Base-by-base conservation (phyloP, 2,797 vertebrate genomes). In the Parambassis ranga region DNA sequence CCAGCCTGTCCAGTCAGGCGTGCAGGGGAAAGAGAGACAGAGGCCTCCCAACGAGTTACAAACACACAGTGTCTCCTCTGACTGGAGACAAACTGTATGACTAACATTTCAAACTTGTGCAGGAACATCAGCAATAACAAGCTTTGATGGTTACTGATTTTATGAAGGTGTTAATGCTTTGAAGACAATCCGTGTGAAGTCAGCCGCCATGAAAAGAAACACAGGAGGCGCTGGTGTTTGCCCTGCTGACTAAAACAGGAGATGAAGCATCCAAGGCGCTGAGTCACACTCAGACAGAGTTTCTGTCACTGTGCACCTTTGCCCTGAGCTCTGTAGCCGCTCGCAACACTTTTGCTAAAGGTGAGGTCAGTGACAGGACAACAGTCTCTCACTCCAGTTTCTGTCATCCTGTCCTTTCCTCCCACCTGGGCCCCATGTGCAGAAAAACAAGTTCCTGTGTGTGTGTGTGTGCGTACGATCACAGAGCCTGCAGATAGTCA, bases 201-300 rank as follows among this genome's bases (percentile, higher is more conserved):
- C 52, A 37, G 38, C 46, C 30, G 11, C 60, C 71, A 68, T 37
- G 44, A 75, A 73, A 79, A 66, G 62, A 53, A 50, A 39, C 23
- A 37, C 52, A 33, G 43, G 19, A 64, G 55, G 67, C 20, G 50
- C 69, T 31, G 38, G 47, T 59, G 56, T 75, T 82, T 47, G 53
- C 10, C 1, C 49, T 58, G 65, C 65, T 47, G 65, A 70, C 53
- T 59, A 13, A 27, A 74, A 26, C 49, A 48, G 42, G 33, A 49
- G 22, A 60, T 13, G 28, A 69, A 22, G 58, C 19, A 77, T 83
- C 66, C 61, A 44, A 56, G 28, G 18, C 2, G 1, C 30, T 87
- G 86, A 90, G 68, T 88, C 85, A 91, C 63, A n/a, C n/a, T n/a
- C n/a, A 39, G 65, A 16, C 59, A 42, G 22, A 60, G 75, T 61